These are phyloP conservation scores for Brienomyrus longianalis DNA, from an alignment of 2,113 vertebrate species.

Conservation along the genomic window DNA sequence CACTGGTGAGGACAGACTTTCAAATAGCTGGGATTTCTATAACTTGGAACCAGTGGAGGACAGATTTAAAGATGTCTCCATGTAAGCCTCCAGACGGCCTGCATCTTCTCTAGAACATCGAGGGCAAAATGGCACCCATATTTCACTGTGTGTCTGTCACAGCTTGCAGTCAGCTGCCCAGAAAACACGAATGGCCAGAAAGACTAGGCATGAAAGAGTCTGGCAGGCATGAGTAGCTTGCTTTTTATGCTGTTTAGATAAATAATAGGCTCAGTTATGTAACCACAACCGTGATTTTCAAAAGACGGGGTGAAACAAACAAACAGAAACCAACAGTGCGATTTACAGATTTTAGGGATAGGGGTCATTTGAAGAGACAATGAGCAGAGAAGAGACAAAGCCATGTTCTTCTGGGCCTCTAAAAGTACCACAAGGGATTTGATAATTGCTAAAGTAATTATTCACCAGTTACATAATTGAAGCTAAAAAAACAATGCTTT, in stretches of 20 bases:
- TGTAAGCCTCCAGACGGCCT: neutral
- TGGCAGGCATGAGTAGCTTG: neutral
- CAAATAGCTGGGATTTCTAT: neutral
- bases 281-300: neutral
- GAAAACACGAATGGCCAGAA: neutral
- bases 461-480: neutral
- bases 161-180: neutral
- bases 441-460: slow-evolving; percentile 1
- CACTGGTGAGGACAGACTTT: neutral
- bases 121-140: neutral
- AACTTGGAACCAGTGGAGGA: neutral
- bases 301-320: neutral
- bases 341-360: neutral
- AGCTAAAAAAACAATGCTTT: neutral
- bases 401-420: neutral
- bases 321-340: neutral
- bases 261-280: slow-evolving; percentile 5
- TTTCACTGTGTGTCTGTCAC: neutral
- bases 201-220: neutral
- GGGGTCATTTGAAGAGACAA: neutral
- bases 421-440: neutral
- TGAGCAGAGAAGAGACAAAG: neutral
- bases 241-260: neutral
- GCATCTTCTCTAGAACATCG: neutral
- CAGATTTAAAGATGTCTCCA: neutral